These are phyloP conservation scores for Aspidapion aeneum DNA, from an alignment of 2,888 invertebrate species.

Conservation along the genomic window DNA sequence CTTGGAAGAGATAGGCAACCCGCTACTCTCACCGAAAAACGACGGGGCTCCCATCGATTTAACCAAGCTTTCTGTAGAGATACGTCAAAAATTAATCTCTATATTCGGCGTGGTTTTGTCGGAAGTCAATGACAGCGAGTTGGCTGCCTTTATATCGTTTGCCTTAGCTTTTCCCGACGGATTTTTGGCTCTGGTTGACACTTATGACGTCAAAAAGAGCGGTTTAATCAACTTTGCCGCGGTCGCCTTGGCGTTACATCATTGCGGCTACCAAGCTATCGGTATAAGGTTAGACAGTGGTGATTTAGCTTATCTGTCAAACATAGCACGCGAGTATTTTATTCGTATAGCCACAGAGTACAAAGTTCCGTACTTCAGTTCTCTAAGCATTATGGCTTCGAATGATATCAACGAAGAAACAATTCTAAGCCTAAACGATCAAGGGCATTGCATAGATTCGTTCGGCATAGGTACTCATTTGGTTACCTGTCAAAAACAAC, in stretches of 20 bases:
- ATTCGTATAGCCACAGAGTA: conserved; percentile 69
- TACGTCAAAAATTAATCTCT: conserved; percentile 65
- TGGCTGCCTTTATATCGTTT: conserved; percentile 90
- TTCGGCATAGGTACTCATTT: conserved; percentile 80
- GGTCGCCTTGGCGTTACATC: conserved; percentile 85
- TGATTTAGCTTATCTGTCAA: conserved; percentile 93
- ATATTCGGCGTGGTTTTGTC: conserved; percentile 71
- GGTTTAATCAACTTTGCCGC: conserved; percentile 95
- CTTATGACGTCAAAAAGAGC: conserved; percentile 97
- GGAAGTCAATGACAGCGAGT: conserved; percentile 91
- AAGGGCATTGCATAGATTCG: conserved; percentile 91
- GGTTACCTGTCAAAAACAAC: conserved; percentile 97
- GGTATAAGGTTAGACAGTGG: conserved; percentile 97
- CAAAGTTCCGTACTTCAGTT: conserved; percentile 78
- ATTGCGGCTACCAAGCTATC: conserved; percentile 83
- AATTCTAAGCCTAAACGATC: conserved; percentile 93
- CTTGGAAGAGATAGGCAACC: conserved; percentile 55
- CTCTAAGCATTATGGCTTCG: conserved; percentile 90
- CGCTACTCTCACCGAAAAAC: conserved; percentile 38
- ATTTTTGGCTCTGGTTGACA: conserved; percentile 95
- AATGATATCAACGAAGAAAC: conserved; percentile 99
- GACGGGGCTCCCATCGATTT: conserved; percentile 54
- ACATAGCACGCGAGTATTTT: conserved; percentile 79
- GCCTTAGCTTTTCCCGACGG: conserved; percentile 93
- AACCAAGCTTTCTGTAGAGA: conserved; percentile 60